A percentile compares a stretch with the other conserved stretches of the same genome.
Conservation (phyloP, 2,113 vertebrate genomes). For the Orthonyx spaldingii region DNA sequence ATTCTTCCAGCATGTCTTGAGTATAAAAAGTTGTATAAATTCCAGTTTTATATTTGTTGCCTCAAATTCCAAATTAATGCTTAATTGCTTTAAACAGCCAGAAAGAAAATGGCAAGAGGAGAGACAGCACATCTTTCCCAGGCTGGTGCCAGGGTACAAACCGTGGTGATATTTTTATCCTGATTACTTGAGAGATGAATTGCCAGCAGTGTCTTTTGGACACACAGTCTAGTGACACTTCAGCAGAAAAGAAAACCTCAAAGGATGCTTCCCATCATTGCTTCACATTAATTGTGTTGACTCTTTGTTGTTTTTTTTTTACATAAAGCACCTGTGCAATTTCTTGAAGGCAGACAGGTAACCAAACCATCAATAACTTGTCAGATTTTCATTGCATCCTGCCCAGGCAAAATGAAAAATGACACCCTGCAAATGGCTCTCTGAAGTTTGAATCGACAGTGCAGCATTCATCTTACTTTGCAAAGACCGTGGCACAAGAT, state of each 20-base stretch:
- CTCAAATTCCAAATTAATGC: slow-evolving; percentile 13
- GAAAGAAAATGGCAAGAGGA: slow-evolving; percentile 37
- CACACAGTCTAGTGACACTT: neutral
- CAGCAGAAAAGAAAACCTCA: slow-evolving; percentile 31
- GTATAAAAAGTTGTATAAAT: neutral
- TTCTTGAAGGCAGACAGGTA: slow-evolving; percentile 42
- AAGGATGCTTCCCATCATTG: neutral
- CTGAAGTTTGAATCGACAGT: neutral
- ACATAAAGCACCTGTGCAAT: slow-evolving; percentile 6
- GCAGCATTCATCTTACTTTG: slow-evolving; percentile 31
- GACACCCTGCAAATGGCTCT: slow-evolving; percentile 43
- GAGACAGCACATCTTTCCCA: slow-evolving; percentile 2
- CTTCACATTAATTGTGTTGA: slow-evolving; percentile 38
- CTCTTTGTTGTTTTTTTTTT: neutral
- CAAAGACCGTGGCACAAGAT: neutral
- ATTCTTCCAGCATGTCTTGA: neutral
- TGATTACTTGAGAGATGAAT: slow-evolving; percentile 11
- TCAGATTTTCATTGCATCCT: slow-evolving; percentile 17
- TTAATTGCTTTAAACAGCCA: slow-evolving; percentile 47
- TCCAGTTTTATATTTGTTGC: slow-evolving; percentile 2
- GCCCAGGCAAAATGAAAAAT: slow-evolving; percentile 39
- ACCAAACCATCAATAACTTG: slow-evolving; percentile 16
- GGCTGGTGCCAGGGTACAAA: neutral
- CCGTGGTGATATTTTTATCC: neutral
- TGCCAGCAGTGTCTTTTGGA: slow-evolving; percentile 11